Percentiles rank a stretch among this genome's conserved stretches.
Conservation (phyloP, 2,113 vertebrate species). For the Falco punctatus region DNA sequence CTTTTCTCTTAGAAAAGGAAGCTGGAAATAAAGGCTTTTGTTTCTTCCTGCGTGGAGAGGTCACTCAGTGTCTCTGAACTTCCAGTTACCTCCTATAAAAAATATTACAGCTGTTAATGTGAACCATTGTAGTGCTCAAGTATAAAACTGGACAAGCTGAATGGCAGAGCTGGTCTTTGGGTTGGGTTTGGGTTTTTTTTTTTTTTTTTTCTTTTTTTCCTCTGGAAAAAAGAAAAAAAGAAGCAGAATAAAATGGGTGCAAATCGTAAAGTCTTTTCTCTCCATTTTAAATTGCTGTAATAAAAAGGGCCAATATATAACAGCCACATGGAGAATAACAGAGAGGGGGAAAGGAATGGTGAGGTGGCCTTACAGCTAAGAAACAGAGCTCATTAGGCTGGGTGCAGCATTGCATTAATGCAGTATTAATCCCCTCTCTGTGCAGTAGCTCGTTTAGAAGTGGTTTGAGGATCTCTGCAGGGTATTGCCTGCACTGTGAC, state of each 20-base stretch:
- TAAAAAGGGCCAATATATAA: not conserved
- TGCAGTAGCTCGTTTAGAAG: not conserved
- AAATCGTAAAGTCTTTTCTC: constrained; percentile 6
- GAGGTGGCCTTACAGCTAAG: not conserved
- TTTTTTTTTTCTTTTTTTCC: not conserved
- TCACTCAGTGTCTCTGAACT: constrained; percentile 31
- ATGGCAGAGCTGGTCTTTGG: not conserved
- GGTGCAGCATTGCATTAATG: not conserved
- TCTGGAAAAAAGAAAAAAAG: not conserved
- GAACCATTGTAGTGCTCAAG: not conserved
- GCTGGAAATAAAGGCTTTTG: constrained; percentile 34
- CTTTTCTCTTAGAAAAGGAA: constrained; percentile 22
- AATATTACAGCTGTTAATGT: not conserved
- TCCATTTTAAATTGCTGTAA: not conserved
- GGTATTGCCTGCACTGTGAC: not conserved
- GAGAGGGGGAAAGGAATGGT: not conserved
- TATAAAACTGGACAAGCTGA: not conserved
- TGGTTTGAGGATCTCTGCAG: not conserved
- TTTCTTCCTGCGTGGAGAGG: not conserved
- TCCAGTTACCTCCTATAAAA: constrained; percentile 38
- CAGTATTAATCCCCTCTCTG: not conserved
- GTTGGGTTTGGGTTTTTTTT: not conserved
- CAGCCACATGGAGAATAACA: not conserved
- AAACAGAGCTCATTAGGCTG: not conserved
- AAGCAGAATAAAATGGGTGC: not conserved